A percentile compares a stretch with the other conserved stretches of the same genome.
Evolutionary conservation across 2,888 invertebrate genomes (phyloP).

Genomic region (Caradrina kadenii): DNA sequence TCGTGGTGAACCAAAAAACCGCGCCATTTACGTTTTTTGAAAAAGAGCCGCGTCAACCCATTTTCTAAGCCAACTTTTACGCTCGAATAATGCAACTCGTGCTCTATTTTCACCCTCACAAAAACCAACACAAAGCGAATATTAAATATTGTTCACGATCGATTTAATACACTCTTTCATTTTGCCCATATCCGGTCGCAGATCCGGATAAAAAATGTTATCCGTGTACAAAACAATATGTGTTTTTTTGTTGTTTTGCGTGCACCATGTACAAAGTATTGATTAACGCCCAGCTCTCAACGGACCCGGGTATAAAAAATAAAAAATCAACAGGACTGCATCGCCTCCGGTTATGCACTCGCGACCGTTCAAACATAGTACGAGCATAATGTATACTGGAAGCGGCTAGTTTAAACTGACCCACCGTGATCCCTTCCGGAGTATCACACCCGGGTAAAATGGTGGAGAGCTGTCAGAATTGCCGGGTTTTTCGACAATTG

Average conservation of each 20-base stretch:
- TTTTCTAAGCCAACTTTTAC: constrained; percentile 48
- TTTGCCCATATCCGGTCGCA: constrained; percentile 66
- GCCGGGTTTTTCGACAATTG: constrained; percentile 66
- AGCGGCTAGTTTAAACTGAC: constrained; percentile 52
- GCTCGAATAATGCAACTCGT: constrained; percentile 29
- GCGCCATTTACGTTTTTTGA: constrained; percentile 31
- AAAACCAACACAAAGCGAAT: constrained; percentile 56
- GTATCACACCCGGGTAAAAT: constrained; percentile 50
- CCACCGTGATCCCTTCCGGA: constrained; percentile 51
- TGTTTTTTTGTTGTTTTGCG: constrained; percentile 69
- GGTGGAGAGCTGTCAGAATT: constrained; percentile 58
- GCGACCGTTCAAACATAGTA: constrained; percentile 73
- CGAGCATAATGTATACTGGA: constrained; percentile 63
- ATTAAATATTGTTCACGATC: constrained; percentile 69
- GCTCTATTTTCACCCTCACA: constrained; percentile 46
- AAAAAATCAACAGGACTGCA: constrained; percentile 78
- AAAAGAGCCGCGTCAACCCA: constrained; percentile 29
- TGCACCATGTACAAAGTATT: constrained; percentile 77
- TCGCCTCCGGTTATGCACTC: constrained; percentile 79
- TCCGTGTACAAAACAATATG: constrained; percentile 69
- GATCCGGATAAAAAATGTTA: constrained; percentile 72
- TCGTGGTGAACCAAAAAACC: constrained; percentile 37
- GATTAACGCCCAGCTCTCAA: constrained; percentile 80
- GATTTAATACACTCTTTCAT: constrained; percentile 68
- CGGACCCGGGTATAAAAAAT: constrained; percentile 78